A percentile compares a stretch with the other conserved stretches of the same genome.
Conservation (phyloP, 2,113 vertebrate genomes). For the Ellobius talpinus region DNA sequence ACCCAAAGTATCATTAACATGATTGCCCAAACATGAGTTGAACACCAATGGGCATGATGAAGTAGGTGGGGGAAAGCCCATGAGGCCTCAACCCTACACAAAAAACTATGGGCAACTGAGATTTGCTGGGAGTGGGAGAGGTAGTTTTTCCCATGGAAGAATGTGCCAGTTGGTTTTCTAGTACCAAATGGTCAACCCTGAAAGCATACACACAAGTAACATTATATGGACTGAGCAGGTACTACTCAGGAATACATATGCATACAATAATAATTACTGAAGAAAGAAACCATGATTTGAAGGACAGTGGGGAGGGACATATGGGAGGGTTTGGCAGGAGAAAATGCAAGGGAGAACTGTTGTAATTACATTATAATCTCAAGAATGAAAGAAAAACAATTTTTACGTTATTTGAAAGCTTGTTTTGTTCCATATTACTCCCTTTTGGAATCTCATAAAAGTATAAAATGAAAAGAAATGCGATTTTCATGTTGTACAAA, state of each 20-base stretch:
- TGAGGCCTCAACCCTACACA: not conserved
- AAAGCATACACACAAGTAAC: not conserved
- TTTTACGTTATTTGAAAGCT: not conserved
- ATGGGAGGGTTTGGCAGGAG: no score
- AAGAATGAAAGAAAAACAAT: not conserved
- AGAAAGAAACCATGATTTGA: not conserved
- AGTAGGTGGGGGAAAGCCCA: not conserved
- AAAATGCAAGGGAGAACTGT: not conserved
- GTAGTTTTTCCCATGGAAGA: not conserved
- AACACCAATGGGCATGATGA: not conserved
- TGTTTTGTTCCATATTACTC: slow-evolving; percentile 28
- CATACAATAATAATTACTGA: not conserved
- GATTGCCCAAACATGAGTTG: not conserved
- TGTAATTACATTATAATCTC: not conserved
- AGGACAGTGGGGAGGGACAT: not conserved
- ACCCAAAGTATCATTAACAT: not conserved
- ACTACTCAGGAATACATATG: not conserved
- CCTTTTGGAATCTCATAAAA: slow-evolving; percentile 19
- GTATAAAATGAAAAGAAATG: slow-evolving; percentile 31
- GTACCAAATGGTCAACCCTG: not conserved
- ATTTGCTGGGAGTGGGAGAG: not conserved
- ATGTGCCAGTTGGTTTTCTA: not conserved
- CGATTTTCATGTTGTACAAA: not conserved
- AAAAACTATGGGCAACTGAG: not conserved
- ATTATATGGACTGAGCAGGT: not conserved